Conservation (phyloP, 2,888 invertebrate genomes). For the Congeria kusceri region DNA sequence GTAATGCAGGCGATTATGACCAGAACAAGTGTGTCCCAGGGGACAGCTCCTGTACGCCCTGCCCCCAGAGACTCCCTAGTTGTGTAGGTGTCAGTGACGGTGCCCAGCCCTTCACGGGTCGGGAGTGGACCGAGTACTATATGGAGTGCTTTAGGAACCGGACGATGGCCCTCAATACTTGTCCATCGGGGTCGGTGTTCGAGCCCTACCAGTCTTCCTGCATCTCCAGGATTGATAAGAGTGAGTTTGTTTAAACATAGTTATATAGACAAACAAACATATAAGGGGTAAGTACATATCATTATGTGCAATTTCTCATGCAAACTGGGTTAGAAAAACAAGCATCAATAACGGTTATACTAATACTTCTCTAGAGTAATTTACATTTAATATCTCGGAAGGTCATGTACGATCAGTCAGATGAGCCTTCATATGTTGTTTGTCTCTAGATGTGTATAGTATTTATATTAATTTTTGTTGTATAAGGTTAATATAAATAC, state of each 20-base stretch:
- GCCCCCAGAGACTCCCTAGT: conserved; percentile 60
- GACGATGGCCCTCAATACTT: conserved; percentile 55
- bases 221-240: conserved; percentile 53
- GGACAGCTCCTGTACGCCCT: conserved; percentile 48
- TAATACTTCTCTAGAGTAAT: too few relatives aligned
- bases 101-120: conserved; percentile 55
- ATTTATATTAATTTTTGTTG: too few relatives aligned
- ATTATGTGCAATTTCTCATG: too few relatives aligned
- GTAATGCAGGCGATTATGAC: conserved; percentile 59
- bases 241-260: conserved; percentile 26
- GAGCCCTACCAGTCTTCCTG: conserved; percentile 47
- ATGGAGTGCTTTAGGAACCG: conserved; percentile 63
- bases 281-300: too few relatives aligned
- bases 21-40: conserved; percentile 55
- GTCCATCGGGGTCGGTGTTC: conserved; percentile 59
- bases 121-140: conserved; percentile 56
- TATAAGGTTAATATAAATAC: too few relatives aligned
- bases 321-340: too few relatives aligned
- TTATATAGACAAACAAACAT: too few relatives aligned
- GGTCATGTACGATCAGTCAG: too few relatives aligned
- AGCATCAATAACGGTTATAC: too few relatives aligned
- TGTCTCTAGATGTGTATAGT: too few relatives aligned
- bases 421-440: too few relatives aligned
- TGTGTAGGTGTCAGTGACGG: conserved; percentile 62
- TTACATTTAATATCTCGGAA: too few relatives aligned